These are phyloP conservation scores for Agriopis marginaria DNA, from an alignment of 2,888 invertebrate species.

Conservation along the genomic window DNA sequence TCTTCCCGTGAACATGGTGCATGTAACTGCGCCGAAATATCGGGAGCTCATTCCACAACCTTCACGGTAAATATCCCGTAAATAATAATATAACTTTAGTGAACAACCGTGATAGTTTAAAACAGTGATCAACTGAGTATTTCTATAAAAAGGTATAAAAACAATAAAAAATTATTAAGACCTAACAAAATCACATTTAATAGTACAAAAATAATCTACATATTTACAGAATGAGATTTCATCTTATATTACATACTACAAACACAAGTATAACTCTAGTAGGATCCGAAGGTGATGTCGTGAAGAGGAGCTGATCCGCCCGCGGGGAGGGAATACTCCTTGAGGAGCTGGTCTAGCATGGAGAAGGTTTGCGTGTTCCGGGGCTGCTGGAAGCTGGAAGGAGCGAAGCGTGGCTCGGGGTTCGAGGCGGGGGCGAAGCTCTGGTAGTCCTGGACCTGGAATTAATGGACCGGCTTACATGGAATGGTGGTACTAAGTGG, in stretches of 20 bases:
- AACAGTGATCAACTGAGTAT: too few relatives aligned
- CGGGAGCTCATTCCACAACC: too few relatives aligned
- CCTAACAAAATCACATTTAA: constrained; percentile 43
- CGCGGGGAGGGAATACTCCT: constrained; percentile 92
- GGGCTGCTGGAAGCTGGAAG: constrained; percentile 53
- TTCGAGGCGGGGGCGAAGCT: constrained; percentile 56
- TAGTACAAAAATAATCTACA: constrained; percentile 69
- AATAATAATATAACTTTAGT: too few relatives aligned
- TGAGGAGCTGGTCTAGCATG: constrained; percentile 92
- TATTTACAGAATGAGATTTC: constrained; percentile 72
- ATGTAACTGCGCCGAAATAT: too few relatives aligned
- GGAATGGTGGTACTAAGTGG: too few relatives aligned
- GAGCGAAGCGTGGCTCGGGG: constrained; percentile 45
- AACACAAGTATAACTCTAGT: constrained; percentile 51
- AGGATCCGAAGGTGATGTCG: constrained; percentile 94
- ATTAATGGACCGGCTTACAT: not conserved
- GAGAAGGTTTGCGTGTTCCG: constrained; percentile 68
- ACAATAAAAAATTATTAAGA: constrained; percentile 27
- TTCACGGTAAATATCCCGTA: too few relatives aligned
- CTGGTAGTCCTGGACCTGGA: constrained; percentile 48
- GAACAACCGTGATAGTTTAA: too few relatives aligned
- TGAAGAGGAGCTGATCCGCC: constrained; percentile 90
- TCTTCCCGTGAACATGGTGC: too few relatives aligned
- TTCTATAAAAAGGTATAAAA: not conserved
- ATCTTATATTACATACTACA: constrained; percentile 25